These are phyloP conservation scores for Papilio machaon DNA, from an alignment of 1,140 invertebrate genomes.

Conservation along the genomic window DNA sequence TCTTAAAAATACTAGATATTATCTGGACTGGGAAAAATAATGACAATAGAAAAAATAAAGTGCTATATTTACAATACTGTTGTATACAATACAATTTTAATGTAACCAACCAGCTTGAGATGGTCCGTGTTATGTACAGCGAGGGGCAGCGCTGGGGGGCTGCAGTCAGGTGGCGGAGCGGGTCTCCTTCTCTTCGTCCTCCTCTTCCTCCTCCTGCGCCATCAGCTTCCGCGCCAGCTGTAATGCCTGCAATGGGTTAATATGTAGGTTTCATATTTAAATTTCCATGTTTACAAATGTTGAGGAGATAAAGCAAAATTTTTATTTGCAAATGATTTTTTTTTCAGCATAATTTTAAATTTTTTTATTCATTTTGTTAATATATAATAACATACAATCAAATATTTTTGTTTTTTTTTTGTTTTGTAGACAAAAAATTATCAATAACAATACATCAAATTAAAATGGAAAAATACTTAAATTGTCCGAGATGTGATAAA, in stretches of 20 bases:
- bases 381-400: too few relatives aligned
- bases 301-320: too few relatives aligned
- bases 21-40: constrained; percentile 13
- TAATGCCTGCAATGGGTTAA: constrained; percentile 84
- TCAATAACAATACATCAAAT: background rate
- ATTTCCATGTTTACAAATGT: too few relatives aligned
- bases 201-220: constrained; percentile 94
- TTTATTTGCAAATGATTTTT: too few relatives aligned
- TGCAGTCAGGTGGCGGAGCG: constrained; percentile 64
- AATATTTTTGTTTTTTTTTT: too few relatives aligned
- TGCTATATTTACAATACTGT: constrained; percentile 2
- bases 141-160: constrained; percentile 20
- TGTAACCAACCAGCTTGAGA: constrained; percentile 54
- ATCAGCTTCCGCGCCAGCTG: constrained; percentile 94
- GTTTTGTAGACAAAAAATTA: background rate
- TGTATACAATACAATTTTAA: background rate
- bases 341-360: too few relatives aligned
- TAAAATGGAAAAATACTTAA: background rate
- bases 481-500: background rate
- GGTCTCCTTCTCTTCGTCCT: constrained; percentile 82
- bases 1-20: too few relatives aligned
- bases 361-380: too few relatives aligned
- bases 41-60: background rate
- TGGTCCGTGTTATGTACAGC: constrained; percentile 53
- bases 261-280: background rate